Evolutionary conservation across 2,113 vertebrate species (phyloP).

Genomic region (Scophthalmus maximus): DNA sequence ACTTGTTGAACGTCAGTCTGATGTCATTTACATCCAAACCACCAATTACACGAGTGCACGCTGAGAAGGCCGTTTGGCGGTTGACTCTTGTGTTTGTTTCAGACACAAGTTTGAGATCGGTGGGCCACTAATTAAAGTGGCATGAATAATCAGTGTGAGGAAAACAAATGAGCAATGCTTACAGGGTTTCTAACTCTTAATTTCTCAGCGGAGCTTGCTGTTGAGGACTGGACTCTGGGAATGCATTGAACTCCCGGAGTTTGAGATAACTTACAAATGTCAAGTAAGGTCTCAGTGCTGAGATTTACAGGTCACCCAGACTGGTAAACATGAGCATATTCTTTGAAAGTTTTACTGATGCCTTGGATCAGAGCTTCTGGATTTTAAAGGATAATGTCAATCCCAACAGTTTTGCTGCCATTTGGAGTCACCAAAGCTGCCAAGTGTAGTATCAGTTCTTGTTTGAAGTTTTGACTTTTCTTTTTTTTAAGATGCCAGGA

Average conservation of each 20-base stretch:
- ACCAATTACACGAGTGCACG: slow-evolving; percentile 20
- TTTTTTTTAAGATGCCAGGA: no score
- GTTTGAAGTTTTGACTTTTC: no score
- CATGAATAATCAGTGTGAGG: neutral
- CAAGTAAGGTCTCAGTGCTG: no score
- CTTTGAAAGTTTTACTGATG: neutral
- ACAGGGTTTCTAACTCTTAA: neutral
- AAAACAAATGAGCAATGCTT: slow-evolving; percentile 10
- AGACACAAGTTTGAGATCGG: neutral
- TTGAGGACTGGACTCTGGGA: neutral
- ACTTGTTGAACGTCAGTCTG: slow-evolving; percentile 31
- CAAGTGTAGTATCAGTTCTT: neutral
- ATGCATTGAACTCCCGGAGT: neutral
- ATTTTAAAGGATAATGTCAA: neutral
- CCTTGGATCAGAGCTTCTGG: neutral
- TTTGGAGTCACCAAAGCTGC: neutral
- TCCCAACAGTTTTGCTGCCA: neutral
- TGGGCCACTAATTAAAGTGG: neutral
- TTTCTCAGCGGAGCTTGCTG: neutral
- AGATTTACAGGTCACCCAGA: no score
- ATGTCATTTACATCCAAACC: slow-evolving; percentile 41
- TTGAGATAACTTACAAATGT: neutral
- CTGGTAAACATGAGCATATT: neutral
- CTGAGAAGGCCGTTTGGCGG: slow-evolving; percentile 1
- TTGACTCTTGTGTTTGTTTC: neutral